Conservation (phyloP, 2,113 vertebrate species). For the Rhinichthys klamathensis region DNA sequence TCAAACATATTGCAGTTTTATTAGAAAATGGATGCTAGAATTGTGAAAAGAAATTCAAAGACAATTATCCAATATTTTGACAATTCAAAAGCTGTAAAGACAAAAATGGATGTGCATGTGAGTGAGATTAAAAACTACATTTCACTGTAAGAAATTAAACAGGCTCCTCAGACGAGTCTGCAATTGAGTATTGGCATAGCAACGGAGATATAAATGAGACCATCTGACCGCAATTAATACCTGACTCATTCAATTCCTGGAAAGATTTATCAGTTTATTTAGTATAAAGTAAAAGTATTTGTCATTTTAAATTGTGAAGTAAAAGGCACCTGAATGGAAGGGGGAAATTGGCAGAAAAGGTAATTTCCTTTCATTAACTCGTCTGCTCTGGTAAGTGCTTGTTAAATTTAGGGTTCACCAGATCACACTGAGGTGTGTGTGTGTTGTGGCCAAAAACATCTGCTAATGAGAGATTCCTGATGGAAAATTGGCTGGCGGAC, state of each 20-base stretch:
- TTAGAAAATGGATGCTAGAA: neutral
- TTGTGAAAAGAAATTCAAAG: neutral
- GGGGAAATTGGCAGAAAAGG: slow-evolving; percentile 54
- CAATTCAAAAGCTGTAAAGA: neutral
- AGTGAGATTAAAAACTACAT: neutral
- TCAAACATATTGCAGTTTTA: slow-evolving; percentile 18
- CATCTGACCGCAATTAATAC: neutral
- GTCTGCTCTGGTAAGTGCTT: slow-evolving; percentile 56
- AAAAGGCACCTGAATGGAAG: slow-evolving; percentile 40
- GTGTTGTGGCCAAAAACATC: slow-evolving; percentile 46
- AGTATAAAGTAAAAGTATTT: neutral
- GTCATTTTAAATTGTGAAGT: neutral
- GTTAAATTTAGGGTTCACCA: slow-evolving; percentile 59
- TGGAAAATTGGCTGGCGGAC: slow-evolving; percentile 55
- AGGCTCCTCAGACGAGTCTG: neutral
- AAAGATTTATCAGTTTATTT: neutral
- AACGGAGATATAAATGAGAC: neutral
- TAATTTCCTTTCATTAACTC: slow-evolving; percentile 60
- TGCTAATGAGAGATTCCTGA: slow-evolving; percentile 59
- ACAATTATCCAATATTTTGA: neutral
- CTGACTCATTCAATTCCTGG: slow-evolving; percentile 5
- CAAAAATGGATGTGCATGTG: neutral
- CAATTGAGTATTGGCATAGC: slow-evolving; percentile 42
- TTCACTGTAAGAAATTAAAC: neutral
- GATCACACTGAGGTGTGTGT: slow-evolving; percentile 54